Evolutionary conservation across 2,888 invertebrate species (phyloP).

Genomic region (Ommatoiulus sabulosus): DNA sequence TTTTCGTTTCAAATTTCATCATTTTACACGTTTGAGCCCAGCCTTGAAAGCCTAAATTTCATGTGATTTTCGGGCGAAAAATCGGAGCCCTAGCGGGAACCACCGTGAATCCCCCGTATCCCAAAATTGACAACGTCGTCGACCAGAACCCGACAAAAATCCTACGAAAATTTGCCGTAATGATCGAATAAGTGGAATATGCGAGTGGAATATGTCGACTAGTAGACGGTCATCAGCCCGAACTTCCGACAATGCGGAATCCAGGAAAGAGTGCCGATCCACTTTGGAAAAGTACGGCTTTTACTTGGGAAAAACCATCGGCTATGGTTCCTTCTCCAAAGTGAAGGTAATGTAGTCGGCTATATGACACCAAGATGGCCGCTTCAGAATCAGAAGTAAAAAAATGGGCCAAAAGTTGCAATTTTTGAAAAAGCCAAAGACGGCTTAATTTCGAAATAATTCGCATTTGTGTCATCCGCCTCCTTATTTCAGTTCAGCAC

Average conservation of each 20-base stretch:
- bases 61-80: not conserved
- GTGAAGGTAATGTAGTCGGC: slow-evolving; percentile 29
- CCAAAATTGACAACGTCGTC: not conserved
- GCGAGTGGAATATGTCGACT: not conserved
- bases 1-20: not conserved
- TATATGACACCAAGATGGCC: not conserved
- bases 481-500: too few species aligned
- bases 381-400: not conserved
- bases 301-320: slow-evolving; percentile 21
- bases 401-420: not conserved
- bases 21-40: not conserved
- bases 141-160: not conserved
- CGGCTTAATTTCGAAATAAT: too few species aligned
- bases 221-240: not conserved
- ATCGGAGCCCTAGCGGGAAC: not conserved
- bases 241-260: not conserved
- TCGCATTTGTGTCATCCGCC: too few species aligned
- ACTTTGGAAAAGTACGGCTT: slow-evolving; percentile 34
- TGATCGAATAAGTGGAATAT: not conserved
- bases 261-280: not conserved
- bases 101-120: not conserved
- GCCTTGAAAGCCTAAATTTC: not conserved
- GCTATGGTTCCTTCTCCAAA: slow-evolving; percentile 42
- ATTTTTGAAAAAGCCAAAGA: too few species aligned
- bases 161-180: not conserved